phyloP scores from a whole-genome alignment of 1,140 invertebrate species.

The Drusus annulatus region DNA sequence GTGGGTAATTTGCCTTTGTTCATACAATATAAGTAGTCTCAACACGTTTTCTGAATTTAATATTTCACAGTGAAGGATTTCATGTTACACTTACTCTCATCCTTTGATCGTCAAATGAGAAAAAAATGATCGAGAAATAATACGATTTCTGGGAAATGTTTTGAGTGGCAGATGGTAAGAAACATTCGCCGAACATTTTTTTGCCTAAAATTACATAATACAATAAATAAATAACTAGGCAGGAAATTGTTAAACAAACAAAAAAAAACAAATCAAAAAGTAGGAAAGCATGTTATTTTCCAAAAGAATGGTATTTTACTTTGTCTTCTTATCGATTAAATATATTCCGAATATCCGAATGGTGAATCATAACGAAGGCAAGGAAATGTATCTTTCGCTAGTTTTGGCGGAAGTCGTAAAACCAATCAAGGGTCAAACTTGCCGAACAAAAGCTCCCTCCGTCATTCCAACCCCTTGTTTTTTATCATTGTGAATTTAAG shows the following conservation, averaged over 20 bases:
- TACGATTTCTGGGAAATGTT: not conserved
- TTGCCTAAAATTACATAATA: too few relatives aligned
- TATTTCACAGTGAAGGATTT: slow-evolving; percentile 47
- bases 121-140: slow-evolving; percentile 23
- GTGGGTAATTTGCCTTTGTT: not conserved
- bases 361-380: too few relatives aligned
- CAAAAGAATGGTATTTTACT: too few relatives aligned
- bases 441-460: slow-evolving; percentile 41
- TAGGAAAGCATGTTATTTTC: too few relatives aligned
- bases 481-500: slow-evolving; percentile 59
- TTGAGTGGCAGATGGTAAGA: not conserved
- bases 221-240: too few relatives aligned
- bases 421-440: slow-evolving; percentile 54
- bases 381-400: not conserved
- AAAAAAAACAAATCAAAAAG: too few relatives aligned
- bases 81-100: not conserved
- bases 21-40: slow-evolving; percentile 3
- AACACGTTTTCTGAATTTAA: slow-evolving; percentile 51
- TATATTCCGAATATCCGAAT: too few relatives aligned
- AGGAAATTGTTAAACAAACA: too few relatives aligned
- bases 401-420: slow-evolving; percentile 56
- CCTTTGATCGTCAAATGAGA: slow-evolving; percentile 25
- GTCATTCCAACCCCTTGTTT: slow-evolving; percentile 37
- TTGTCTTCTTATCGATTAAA: too few relatives aligned
- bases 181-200: too few relatives aligned